phyloP scores from a whole-genome alignment of 1,140 invertebrate species.

The Drosophila serrata region DNA sequence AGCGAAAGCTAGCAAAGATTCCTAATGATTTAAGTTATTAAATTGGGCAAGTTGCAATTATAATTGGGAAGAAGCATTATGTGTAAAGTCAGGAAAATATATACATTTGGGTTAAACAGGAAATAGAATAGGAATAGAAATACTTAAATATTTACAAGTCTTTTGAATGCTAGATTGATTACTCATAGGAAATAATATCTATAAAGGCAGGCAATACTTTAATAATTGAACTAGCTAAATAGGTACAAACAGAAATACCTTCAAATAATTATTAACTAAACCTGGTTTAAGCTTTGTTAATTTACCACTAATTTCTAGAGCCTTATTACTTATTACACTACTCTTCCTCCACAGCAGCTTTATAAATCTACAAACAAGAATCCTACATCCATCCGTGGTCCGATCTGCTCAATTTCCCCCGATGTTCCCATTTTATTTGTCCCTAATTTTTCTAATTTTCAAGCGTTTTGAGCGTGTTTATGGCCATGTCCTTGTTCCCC shows the following conservation, averaged over 20 bases:
- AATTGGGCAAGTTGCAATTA: background rate
- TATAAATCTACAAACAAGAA: background rate
- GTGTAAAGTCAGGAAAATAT: no score
- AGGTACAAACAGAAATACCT: background rate
- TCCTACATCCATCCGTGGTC: background rate
- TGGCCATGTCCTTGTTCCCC: background rate
- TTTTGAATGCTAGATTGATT: no score
- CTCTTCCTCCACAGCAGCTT: background rate
- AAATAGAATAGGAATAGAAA: no score
- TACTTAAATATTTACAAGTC: no score
- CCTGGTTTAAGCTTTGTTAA: no score
- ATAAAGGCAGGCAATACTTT: no score
- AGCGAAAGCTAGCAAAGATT: background rate
- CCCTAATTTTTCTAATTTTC: constrained; percentile 24
- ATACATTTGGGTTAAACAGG: no score
- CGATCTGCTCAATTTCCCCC: background rate
- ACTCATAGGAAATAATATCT: no score
- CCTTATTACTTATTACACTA: no score
- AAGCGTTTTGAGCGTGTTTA: constrained; percentile 24
- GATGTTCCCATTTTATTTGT: background rate
- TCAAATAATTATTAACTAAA: background rate
- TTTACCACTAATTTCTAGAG: no score
- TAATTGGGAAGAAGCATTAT: no score
- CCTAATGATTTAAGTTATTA: background rate
- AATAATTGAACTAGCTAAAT: background rate